Conservation (phyloP, 2,888 invertebrate genomes). For the Diadegma fenestrale region DNA sequence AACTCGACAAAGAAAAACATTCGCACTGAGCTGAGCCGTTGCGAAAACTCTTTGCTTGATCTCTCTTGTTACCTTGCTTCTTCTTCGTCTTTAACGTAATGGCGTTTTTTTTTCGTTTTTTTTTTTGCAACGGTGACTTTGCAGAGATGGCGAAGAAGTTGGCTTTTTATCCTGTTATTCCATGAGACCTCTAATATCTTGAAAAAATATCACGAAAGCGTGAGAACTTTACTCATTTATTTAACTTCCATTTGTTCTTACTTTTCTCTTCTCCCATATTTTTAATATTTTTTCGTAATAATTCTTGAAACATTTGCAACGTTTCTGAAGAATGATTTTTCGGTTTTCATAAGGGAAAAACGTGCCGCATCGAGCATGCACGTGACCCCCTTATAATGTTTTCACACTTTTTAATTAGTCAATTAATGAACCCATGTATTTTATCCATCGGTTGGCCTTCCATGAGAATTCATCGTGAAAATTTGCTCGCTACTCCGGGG, state of each 20-base stretch:
- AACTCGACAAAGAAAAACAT: constrained; percentile 56
- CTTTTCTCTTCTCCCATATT: not conserved
- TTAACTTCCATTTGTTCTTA: constrained; percentile 1
- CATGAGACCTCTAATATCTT: constrained; percentile 60
- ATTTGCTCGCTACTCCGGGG: not conserved
- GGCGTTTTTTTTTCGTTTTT: constrained; percentile 11
- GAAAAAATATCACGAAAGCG: constrained; percentile 51
- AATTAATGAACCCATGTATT: not conserved
- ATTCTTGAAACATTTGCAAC: not conserved
- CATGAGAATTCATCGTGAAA: constrained; percentile 15
- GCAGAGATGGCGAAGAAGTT: constrained; percentile 18
- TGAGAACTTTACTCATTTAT: constrained; percentile 42
- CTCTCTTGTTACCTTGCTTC: not conserved
- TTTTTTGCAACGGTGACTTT: constrained; percentile 48
- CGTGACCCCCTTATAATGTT: not conserved
- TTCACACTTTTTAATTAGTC: not conserved
- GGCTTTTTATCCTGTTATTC: constrained; percentile 50
- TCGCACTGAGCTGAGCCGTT: constrained; percentile 53
- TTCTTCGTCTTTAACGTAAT: constrained; percentile 1
- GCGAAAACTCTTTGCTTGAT: constrained; percentile 53
- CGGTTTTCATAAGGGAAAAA: not conserved
- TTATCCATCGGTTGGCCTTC: constrained; percentile 2
- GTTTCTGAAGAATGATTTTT: not conserved
- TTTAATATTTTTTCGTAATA: not conserved
- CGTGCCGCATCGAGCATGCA: not conserved